Evolutionary conservation across 2,113 vertebrate species (phyloP).

Genomic region (Chaetodon trifascialis): DNA sequence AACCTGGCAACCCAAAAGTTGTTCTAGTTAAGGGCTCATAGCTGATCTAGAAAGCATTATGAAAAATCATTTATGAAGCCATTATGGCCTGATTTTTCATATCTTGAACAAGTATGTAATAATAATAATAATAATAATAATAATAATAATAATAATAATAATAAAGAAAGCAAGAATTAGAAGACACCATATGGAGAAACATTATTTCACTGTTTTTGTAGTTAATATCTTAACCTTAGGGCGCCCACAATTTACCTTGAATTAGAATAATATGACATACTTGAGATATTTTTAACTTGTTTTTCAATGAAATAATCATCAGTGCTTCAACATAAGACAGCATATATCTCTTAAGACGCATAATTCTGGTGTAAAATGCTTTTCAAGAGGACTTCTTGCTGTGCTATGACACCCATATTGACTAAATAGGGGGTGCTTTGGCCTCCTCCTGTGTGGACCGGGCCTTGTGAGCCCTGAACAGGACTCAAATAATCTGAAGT

Average conservation of each 20-base stretch:
- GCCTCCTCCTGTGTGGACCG: slow-evolving; percentile 33
- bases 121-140: background rate
- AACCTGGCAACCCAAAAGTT: background rate
- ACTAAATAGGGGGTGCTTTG: background rate
- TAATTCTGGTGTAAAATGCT: slow-evolving; percentile 10
- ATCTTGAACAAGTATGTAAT: background rate
- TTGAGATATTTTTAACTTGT: too few species aligned
- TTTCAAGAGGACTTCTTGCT: slow-evolving; percentile 17
- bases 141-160: background rate
- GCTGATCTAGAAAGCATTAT: background rate
- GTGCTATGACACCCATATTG: background rate
- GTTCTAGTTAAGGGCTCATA: too few species aligned
- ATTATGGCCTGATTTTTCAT: background rate
- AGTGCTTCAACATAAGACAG: background rate
- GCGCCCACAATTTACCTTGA: too few species aligned
- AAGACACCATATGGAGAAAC: background rate
- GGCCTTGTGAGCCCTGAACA: slow-evolving; percentile 37
- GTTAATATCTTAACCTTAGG: too few species aligned
- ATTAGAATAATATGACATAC: too few species aligned
- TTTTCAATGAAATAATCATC: background rate
- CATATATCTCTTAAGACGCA: background rate
- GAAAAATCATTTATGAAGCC: background rate
- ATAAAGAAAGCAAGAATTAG: background rate
- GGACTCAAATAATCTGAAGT: slow-evolving; percentile 58
- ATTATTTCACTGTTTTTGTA: background rate